phyloP scores from a whole-genome alignment of 2,888 invertebrate species.

The Platycheirus albimanus region DNA sequence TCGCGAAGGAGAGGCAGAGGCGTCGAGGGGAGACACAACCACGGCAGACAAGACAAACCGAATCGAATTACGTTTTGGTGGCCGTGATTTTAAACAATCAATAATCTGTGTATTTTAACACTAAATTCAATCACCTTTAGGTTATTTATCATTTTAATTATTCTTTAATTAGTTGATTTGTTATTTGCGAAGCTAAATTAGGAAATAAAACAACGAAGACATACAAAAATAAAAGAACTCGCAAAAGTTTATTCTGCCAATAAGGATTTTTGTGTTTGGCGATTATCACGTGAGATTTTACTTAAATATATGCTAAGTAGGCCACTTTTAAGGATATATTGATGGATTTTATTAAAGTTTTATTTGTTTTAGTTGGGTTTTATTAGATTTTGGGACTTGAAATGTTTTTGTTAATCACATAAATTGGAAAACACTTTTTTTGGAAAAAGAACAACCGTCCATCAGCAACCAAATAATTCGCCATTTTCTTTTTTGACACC shows the following conservation, averaged over 20 bases:
- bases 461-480: slow-evolving; percentile 50
- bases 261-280: slow-evolving; percentile 30
- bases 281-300: slow-evolving; percentile 64
- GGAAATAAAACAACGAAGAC: slow-evolving; percentile 1
- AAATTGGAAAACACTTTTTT: slow-evolving; percentile 60
- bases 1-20: neutral
- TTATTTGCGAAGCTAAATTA: neutral
- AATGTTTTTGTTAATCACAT: slow-evolving; percentile 26
- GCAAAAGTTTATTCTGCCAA: slow-evolving; percentile 13
- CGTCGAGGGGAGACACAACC: slow-evolving; percentile 1
- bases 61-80: slow-evolving; percentile 25
- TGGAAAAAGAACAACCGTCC: slow-evolving; percentile 46
- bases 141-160: slow-evolving; percentile 52
- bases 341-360: neutral
- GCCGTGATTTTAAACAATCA: slow-evolving; percentile 60
- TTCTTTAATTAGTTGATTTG: neutral
- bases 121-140: slow-evolving; percentile 30
- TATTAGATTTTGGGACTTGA: neutral
- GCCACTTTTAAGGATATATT: slow-evolving; percentile 12
- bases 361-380: neutral
- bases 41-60: slow-evolving; percentile 36
- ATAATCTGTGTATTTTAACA: slow-evolving; percentile 59
- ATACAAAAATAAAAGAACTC: slow-evolving; percentile 17
- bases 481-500: slow-evolving; percentile 65
- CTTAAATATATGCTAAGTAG: slow-evolving; percentile 14